These are phyloP conservation scores for Neomonachus schauinslandi DNA, from an alignment of 2,113 vertebrate species.

Conservation along the genomic window DNA sequence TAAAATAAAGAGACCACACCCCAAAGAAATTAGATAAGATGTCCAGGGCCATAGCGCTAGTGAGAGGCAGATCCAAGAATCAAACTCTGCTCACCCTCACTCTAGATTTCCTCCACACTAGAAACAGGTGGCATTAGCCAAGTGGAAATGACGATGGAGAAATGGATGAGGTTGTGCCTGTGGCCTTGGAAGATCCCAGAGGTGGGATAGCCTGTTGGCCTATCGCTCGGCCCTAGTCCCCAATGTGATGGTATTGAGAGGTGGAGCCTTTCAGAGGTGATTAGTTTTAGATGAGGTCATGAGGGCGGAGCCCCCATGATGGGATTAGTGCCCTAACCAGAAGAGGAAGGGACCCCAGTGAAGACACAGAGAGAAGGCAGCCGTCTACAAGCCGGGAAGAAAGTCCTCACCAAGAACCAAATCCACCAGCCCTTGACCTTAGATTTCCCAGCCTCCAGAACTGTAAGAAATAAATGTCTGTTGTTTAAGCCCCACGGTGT, in stretches of 20 bases:
- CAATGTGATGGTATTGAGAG: background rate
- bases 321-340: background rate
- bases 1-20: background rate
- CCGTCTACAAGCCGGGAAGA: background rate
- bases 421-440: background rate
- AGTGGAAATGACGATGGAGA: accelerated
- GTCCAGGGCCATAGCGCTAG: accelerated
- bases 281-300: background rate
- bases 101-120: background rate
- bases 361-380: background rate
- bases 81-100: background rate
- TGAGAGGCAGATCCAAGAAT: background rate
- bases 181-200: background rate
- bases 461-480: background rate
- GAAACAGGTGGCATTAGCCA: background rate
- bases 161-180: accelerated
- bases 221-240: background rate
- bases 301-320: background rate
- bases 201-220: background rate
- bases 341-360: background rate
- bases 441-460: background rate
- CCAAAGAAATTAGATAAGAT: background rate
- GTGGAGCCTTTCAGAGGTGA: background rate
- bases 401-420: background rate
- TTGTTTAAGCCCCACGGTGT: background rate